These are phyloP conservation scores for Lapara coniferarum DNA, from an alignment of 2,888 invertebrate genomes.

Conservation along the genomic window DNA sequence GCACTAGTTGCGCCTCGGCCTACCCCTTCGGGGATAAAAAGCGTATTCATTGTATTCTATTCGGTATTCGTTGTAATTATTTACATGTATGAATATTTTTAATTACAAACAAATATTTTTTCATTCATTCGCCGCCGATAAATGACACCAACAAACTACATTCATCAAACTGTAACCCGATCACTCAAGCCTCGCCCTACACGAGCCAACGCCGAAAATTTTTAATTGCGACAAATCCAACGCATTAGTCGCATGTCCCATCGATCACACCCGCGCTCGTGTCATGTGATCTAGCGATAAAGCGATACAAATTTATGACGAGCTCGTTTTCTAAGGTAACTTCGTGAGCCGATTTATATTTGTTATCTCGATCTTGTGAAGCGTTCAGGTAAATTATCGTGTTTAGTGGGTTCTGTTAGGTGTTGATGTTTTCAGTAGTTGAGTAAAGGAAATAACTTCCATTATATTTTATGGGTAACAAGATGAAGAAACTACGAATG, in stretches of 20 bases:
- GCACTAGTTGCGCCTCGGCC: no score
- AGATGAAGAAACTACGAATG: no score
- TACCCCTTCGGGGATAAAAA: no score
- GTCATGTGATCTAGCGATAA: constrained; percentile 71
- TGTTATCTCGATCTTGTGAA: constrained; percentile 13
- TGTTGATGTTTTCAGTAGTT: no score
- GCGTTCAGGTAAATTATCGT: constrained; percentile 13
- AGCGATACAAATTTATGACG: constrained; percentile 70
- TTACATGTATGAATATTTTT: no score
- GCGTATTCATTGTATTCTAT: no score
- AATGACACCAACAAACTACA: neutral
- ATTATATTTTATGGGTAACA: no score
- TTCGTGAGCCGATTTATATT: constrained; percentile 35
- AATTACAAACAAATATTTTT: no score
- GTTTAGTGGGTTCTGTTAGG: neutral
- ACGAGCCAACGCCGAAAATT: neutral
- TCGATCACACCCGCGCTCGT: constrained; percentile 58
- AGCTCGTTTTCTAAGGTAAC: constrained; percentile 47
- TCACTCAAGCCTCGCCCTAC: neutral
- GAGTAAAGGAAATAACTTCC: no score
- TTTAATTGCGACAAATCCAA: constrained; percentile 50
- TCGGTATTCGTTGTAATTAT: no score
- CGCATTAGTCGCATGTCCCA: constrained; percentile 38
- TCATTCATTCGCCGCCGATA: no score
- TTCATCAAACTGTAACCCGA: constrained; percentile 8